Evolutionary conservation across 2,113 vertebrate genomes (phyloP).

Genomic region (Scomber scombrus): DNA sequence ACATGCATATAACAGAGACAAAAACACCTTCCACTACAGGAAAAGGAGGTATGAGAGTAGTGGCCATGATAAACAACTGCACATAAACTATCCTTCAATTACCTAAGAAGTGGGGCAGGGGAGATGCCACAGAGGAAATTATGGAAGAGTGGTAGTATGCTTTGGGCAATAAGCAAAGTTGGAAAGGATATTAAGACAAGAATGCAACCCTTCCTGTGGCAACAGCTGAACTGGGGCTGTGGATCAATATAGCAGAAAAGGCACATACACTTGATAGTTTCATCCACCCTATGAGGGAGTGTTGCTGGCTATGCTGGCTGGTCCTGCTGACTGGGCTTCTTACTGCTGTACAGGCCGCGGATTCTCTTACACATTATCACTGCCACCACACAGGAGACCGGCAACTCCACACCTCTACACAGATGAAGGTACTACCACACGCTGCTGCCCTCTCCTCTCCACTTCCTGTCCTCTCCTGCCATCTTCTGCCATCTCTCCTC

Average conservation of each 20-base stretch:
- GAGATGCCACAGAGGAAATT: not conserved
- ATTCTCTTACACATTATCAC: conserved; percentile 70
- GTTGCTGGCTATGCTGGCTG: conserved; percentile 37
- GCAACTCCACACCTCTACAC: conserved; percentile 48
- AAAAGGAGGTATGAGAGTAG: not conserved
- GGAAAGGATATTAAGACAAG: conserved; percentile 27
- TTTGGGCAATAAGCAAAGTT: conserved; percentile 25
- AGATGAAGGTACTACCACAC: conserved; percentile 42
- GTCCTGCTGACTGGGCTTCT: conserved; percentile 72
- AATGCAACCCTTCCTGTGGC: conserved; percentile 47
- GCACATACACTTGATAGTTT: conserved; percentile 65
- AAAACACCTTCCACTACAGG: not conserved
- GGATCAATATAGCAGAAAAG: conserved; percentile 77
- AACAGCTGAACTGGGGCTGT: conserved; percentile 49
- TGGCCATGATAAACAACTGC: not conserved
- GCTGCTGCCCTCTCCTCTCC: conserved; percentile 38
- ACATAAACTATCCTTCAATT: not conserved
- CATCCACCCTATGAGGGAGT: conserved; percentile 45
- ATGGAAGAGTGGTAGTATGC: not conserved
- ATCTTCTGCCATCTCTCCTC: conserved; percentile 37
- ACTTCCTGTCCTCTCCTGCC: conserved; percentile 41
- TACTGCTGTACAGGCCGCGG: conserved; percentile 48
- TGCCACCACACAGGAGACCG: conserved; percentile 57
- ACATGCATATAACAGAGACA: not conserved
- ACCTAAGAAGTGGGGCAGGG: not conserved